phyloP scores from a whole-genome alignment of 2,888 invertebrate species.

The Hirtodrosophila cameraria region DNA sequence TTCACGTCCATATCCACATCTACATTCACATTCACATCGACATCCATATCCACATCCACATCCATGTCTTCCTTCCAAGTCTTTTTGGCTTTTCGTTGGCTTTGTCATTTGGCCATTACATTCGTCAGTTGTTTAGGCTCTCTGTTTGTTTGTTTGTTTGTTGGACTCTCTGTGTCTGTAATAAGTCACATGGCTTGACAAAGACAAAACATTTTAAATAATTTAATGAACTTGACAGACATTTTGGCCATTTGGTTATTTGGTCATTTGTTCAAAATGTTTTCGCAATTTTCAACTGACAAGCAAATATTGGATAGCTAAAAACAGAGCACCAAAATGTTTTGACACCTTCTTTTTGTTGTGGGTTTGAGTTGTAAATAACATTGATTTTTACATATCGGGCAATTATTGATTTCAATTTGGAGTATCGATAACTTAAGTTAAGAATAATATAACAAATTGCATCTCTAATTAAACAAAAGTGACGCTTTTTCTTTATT shows the following conservation, averaged over 20 bases:
- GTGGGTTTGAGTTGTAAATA: too few relatives aligned
- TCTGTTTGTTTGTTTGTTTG: too few relatives aligned
- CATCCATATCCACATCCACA: conserved; percentile 8
- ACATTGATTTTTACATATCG: too few relatives aligned
- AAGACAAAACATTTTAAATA: conserved; percentile 69
- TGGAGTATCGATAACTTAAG: too few relatives aligned
- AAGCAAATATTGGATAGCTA: conserved; percentile 18
- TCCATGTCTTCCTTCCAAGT: conserved; percentile 9
- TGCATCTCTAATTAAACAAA: too few relatives aligned
- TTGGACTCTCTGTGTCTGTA: conserved; percentile 53
- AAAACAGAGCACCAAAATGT: too few relatives aligned
- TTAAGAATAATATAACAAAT: too few relatives aligned
- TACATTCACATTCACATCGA: too few relatives aligned
- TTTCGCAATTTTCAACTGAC: conserved; percentile 26
- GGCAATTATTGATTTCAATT: too few relatives aligned
- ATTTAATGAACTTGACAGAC: conserved; percentile 75
- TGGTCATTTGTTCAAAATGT: conserved; percentile 48
- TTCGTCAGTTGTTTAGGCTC: conserved; percentile 68
- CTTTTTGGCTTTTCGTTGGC: conserved; percentile 3
- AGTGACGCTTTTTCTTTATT: too few relatives aligned
- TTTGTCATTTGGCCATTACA: conserved; percentile 51
- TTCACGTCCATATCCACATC: conserved; percentile 20
- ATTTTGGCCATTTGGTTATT: conserved; percentile 41
- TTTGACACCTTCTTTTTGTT: too few relatives aligned
- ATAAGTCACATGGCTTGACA: conserved; percentile 75